phyloP scores from a whole-genome alignment of 2,113 vertebrate species.

The Tachuris rubrigastra region DNA sequence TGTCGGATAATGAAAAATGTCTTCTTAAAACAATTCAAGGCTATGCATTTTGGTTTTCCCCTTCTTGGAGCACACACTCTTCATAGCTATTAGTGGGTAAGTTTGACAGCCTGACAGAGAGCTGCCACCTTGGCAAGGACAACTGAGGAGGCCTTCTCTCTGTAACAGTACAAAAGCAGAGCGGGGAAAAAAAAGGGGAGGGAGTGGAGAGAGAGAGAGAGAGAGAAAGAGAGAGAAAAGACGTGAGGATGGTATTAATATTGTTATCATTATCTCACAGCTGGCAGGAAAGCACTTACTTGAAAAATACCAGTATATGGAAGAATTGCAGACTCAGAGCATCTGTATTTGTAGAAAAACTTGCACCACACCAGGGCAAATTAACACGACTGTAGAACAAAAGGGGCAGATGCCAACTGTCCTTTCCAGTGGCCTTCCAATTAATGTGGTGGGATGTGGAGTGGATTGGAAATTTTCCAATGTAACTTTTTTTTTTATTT shows the following conservation, averaged over 20 bases:
- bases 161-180: neutral
- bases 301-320: neutral
- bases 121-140: constrained; percentile 20
- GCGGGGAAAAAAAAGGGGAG: neutral
- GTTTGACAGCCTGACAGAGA: constrained; percentile 31
- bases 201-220: neutral
- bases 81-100: neutral
- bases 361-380: neutral
- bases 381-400: neutral
- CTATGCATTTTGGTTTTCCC: neutral
- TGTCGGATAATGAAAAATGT: neutral
- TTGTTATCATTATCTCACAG: neutral
- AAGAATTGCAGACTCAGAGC: neutral
- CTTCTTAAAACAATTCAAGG: constrained; percentile 5
- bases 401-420: neutral
- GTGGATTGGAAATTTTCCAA: neutral
- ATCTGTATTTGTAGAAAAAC: neutral
- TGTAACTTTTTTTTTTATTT: neutral
- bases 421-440: neutral
- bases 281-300: neutral
- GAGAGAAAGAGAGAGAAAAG: neutral
- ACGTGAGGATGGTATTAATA: neutral
- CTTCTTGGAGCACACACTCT: neutral
- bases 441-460: neutral
- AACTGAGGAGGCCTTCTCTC: neutral